Evolutionary conservation across 2,888 invertebrate genomes (phyloP), one percentile per base, ranked within the genome.

Genomic region (Tanypteryx hageni): DNA sequence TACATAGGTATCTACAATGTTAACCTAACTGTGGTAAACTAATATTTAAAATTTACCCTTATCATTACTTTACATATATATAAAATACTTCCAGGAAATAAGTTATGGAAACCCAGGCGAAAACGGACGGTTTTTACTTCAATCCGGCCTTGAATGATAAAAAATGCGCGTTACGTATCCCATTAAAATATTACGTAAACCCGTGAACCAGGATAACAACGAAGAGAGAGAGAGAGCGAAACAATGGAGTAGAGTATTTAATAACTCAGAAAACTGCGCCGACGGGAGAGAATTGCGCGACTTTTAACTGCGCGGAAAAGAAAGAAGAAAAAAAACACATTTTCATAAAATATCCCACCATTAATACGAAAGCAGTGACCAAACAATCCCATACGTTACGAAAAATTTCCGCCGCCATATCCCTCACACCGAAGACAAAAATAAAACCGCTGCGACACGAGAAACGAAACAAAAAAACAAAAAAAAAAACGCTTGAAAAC

Each of bases 241-340:
- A 76, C 22, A 76, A 76, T 76, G 27, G 76, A 14, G 27, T 3
- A 22, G 27, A 76, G 22, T 9, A 76, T 76, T 76, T 22, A 27
- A 76, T 76, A 76, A 76, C 76, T 22, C 76, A 76, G 76, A 76
- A 76, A 76, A 76, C 22, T 76, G 27, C 76, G 11, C 76, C 8
- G 76, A 76, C 22, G 27, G 27, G 76, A 27, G 76, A 27, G 22
- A 68, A 68, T 68, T 68, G 10, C 22, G n/a, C n/a, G 68, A 76
- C 76, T 27, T 44, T 44, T 68, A 68, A 76, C 44, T 44, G 22
- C 27, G 76, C 22, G 27, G 11, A 27, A 44, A 44, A 44, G 5
- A 44, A 1, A 44, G 5, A 44, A 44, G 5, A 44, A 44, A 3
- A 44, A 44, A 44, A 44, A 44, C 44, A 9, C 76, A 18, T 10